These are phyloP conservation scores for Tanypteryx hageni DNA, from an alignment of 2,888 invertebrate species.

Conservation along the genomic window DNA sequence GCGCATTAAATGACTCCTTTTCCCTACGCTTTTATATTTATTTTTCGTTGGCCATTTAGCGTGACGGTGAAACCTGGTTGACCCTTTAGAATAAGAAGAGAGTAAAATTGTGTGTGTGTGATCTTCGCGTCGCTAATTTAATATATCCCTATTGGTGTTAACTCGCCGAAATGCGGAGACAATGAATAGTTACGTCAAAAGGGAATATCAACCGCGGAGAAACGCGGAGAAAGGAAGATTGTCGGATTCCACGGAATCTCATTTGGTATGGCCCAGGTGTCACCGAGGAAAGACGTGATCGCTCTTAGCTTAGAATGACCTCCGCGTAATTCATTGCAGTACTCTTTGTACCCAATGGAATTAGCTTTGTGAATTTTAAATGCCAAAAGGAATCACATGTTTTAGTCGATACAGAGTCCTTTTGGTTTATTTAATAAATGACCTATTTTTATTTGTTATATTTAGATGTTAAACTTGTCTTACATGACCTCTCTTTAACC, in stretches of 20 bases:
- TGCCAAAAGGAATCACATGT: too few relatives aligned
- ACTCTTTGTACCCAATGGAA: too few relatives aligned
- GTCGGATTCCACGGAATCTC: background rate
- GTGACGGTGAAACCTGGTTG: constrained; percentile 24
- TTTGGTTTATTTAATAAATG: too few relatives aligned
- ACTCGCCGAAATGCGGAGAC: background rate
- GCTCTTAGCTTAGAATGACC: constrained; percentile 2
- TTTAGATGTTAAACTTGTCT: too few relatives aligned
- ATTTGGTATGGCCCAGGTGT: background rate
- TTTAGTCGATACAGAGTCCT: too few relatives aligned
- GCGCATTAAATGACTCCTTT: constrained; percentile 7
- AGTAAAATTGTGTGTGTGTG: constrained; percentile 2
- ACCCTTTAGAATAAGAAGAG: background rate
- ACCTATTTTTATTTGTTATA: too few relatives aligned
- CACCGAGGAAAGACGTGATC: background rate
- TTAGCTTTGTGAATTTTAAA: too few relatives aligned
- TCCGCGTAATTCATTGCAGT: background rate
- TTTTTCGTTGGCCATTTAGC: background rate
- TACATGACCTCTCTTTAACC: too few relatives aligned
- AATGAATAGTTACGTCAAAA: constrained; percentile 28
- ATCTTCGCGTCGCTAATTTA: constrained; percentile 21
- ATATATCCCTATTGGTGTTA: constrained; percentile 1
- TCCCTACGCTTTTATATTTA: background rate
- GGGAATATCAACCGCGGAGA: background rate
- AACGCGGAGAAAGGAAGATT: background rate